Base-by-base conservation (phyloP, 2,797 vertebrate genomes). In the Phrynocephalus guinanensis region DNA sequence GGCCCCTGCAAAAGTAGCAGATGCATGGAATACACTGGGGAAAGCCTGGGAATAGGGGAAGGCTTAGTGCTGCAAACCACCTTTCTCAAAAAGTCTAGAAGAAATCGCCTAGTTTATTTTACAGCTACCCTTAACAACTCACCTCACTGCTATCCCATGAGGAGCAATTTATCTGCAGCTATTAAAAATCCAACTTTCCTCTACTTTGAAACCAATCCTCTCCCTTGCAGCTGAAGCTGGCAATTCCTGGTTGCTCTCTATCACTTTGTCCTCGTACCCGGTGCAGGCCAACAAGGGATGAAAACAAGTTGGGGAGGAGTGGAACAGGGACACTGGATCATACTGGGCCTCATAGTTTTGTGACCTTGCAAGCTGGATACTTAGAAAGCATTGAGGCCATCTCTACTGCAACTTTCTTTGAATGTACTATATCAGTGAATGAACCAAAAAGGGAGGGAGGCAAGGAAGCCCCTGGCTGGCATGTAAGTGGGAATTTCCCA, bases 401-500 rank as follows among this genome's bases (percentile, higher is more conserved):
- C 44, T 79, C 38, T 28, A n/a, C 5, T 10, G 77, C 7, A 28
- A 33, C 13, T 63, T 52, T 63, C 20, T 63, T 30, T 70, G 68
- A 82, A 48, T 52, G 33, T 33, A 28, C 66, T 50, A 72, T 63
- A 63, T 63, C 60, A 63, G 16, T 50, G 44, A 28, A 73, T 38
- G 22, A 30, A 79, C n/a, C 16, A 38, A 6, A 7, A 60, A 71
- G 22, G 33, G 22, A 68, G 67, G 72, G 82, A 79, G 60, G 24
- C 68, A 84, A 79, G 81, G 56, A 81, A 76, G 78, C 79, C 78
- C 56, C 60, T 81, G 77, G 90, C 85, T 93, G 87, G 92, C 92
- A 87, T n/a, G 28, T 86, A 89, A 94, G 89, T 86, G 4, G 78
- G 48, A 38, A 90, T 80, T 82, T 88, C 91, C 83, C 73, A 87